These are phyloP conservation scores for Ranitomeya imitator DNA, from an alignment of 2,113 vertebrate species.

Conservation along the genomic window DNA sequence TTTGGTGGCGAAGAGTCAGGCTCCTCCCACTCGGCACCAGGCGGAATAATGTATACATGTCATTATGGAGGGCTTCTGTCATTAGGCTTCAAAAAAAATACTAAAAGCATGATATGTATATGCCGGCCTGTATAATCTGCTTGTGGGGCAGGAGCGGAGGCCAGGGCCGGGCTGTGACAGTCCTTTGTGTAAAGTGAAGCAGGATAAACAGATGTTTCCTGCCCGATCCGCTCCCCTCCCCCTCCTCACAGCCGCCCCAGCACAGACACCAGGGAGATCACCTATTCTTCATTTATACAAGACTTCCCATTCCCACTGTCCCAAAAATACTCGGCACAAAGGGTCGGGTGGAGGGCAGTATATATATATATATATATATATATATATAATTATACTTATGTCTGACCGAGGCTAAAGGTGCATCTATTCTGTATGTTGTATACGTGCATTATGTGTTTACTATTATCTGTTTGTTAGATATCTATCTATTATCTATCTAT, in stretches of 20 bases:
- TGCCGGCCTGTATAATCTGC: no score
- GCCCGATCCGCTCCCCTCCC: background rate
- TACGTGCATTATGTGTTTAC: background rate
- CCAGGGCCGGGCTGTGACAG: background rate
- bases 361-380: constrained; percentile 9
- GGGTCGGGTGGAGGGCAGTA: background rate
- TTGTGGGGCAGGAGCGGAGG: background rate
- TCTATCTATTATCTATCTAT: background rate
- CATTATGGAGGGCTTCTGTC: background rate
- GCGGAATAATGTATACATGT: background rate
- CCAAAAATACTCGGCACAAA: constrained; percentile 22
- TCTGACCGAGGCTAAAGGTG: background rate
- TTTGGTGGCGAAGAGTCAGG: background rate
- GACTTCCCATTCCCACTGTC: constrained; percentile 56
- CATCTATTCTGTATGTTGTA: background rate
- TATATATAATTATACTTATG: constrained; percentile 11
- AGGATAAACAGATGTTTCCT: constrained; percentile 49
- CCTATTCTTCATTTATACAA: constrained; percentile 29
- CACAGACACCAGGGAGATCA: background rate
- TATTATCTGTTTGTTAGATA: background rate
- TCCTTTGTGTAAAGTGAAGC: constrained; percentile 13
- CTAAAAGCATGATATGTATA: no score
- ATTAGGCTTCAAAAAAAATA: background rate
- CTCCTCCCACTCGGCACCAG: background rate
- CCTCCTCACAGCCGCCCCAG: background rate